Evolutionary conservation across 2,113 vertebrate genomes (phyloP).

Genomic region (Struthidea cinerea): DNA sequence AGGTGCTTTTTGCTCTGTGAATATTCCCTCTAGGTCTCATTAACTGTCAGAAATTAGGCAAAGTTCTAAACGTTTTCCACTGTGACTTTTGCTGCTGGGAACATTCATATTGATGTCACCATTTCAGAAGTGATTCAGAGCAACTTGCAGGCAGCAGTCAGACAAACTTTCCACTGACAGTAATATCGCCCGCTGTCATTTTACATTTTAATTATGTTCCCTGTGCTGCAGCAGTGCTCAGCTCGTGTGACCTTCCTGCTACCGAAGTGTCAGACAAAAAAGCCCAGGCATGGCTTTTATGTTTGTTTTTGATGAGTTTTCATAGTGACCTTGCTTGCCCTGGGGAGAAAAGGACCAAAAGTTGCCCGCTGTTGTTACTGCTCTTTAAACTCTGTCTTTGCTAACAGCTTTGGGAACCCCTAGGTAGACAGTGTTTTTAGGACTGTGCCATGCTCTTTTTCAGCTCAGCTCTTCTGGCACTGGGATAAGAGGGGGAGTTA

Average conservation of each 20-base stretch:
- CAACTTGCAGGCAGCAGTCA: not conserved
- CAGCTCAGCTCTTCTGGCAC: not conserved
- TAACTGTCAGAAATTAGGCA: slow-evolving; percentile 37
- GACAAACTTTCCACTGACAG: not conserved
- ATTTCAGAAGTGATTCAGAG: slow-evolving; percentile 13
- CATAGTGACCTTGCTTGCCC: not conserved
- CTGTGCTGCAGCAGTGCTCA: not conserved
- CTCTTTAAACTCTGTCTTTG: not conserved
- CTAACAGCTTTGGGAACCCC: not conserved
- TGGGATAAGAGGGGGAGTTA: not conserved
- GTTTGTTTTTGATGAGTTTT: not conserved
- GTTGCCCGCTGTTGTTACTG: not conserved
- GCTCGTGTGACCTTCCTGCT: not conserved
- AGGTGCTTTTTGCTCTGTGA: not conserved
- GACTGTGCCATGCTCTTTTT: not conserved
- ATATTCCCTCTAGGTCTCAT: slow-evolving; percentile 50
- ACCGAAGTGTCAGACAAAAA: not conserved
- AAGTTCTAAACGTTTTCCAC: not conserved
- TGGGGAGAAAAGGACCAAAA: not conserved
- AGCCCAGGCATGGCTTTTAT: not conserved
- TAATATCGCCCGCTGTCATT: not conserved
- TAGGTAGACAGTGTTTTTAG: not conserved
- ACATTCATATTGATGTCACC: not conserved
- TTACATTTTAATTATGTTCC: slow-evolving; percentile 8
- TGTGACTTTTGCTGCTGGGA: not conserved